These are phyloP conservation scores for Liposcelis brunnea DNA, from an alignment of 2,888 invertebrate genomes.

Conservation along the genomic window DNA sequence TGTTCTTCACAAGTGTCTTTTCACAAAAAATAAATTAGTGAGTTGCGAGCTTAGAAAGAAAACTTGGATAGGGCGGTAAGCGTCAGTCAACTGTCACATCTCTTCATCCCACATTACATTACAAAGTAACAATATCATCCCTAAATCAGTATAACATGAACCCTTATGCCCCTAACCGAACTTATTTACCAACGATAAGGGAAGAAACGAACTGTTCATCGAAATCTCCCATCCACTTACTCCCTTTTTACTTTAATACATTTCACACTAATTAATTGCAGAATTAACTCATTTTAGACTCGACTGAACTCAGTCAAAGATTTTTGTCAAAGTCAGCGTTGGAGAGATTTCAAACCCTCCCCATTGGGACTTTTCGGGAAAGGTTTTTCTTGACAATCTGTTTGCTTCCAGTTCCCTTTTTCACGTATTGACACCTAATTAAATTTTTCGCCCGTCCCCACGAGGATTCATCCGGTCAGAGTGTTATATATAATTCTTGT, in stretches of 20 bases:
- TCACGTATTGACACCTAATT: too few relatives aligned
- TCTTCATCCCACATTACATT: not conserved
- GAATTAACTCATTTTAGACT: constrained; percentile 3
- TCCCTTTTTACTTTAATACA: not conserved
- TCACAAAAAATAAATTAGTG: not conserved
- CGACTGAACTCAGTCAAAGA: not conserved
- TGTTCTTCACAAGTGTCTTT: not conserved
- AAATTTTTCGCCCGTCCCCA: too few relatives aligned
- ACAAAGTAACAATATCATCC: too few relatives aligned
- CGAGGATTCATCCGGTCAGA: too few relatives aligned
- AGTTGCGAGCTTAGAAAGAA: not conserved
- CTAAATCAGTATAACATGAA: not conserved
- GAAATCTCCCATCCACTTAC: not conserved
- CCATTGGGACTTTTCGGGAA: too few relatives aligned
- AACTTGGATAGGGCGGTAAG: not conserved
- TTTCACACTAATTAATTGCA: not conserved
- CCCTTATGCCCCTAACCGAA: not conserved
- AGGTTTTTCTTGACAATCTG: too few relatives aligned
- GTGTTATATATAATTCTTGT: too few relatives aligned
- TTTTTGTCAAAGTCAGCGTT: too few relatives aligned
- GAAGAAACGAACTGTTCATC: not conserved
- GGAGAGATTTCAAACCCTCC: too few relatives aligned
- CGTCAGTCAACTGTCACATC: constrained; percentile 2
- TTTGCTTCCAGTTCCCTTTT: too few relatives aligned
- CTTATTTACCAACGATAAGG: not conserved